Percentiles rank a stretch among this genome's conserved stretches.
Evolutionary conservation across 2,888 invertebrate genomes (phyloP).

Genomic region (Xylota sylvarum): DNA sequence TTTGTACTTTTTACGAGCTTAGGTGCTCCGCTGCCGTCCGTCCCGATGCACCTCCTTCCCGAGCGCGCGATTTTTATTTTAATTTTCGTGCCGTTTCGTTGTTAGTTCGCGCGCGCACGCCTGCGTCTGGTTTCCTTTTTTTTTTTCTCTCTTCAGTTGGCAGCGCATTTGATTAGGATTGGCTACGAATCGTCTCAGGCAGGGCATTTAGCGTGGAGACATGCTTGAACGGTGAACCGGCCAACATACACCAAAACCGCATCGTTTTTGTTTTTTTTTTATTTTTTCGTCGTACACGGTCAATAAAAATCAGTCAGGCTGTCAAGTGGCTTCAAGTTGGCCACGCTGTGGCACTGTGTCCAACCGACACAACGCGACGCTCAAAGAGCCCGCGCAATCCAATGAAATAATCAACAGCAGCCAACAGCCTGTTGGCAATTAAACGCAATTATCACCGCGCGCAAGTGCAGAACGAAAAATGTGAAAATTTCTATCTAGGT

Average conservation of each 20-base stretch:
- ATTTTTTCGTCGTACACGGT: slow-evolving; percentile 68
- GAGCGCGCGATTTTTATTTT: slow-evolving; percentile 63
- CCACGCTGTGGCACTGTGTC: slow-evolving; percentile 43
- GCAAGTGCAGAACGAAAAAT: slow-evolving; percentile 76
- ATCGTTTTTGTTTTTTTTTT: not conserved
- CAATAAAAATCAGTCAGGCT: slow-evolving; percentile 77
- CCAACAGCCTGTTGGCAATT: slow-evolving; percentile 70
- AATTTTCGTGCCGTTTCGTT: slow-evolving; percentile 64
- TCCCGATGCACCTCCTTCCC: not conserved
- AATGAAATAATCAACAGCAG: slow-evolving; percentile 71
- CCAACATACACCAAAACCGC: slow-evolving; percentile 20
- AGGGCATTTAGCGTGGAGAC: slow-evolving; percentile 64
- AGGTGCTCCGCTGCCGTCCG: not conserved
- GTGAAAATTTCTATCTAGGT: slow-evolving; percentile 76
- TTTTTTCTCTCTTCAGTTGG: slow-evolving; percentile 19
- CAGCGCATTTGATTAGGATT: slow-evolving; percentile 68
- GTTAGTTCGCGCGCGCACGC: slow-evolving; percentile 41
- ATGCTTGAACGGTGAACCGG: slow-evolving; percentile 61
- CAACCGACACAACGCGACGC: slow-evolving; percentile 11
- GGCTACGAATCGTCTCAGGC: slow-evolving; percentile 65
- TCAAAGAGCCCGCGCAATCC: slow-evolving; percentile 68
- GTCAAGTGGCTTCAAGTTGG: slow-evolving; percentile 73
- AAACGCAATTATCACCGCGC: slow-evolving; percentile 75
- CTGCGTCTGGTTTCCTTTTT: slow-evolving; percentile 21
- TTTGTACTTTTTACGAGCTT: slow-evolving; percentile 63